phyloP scores from a whole-genome alignment of 2,797 vertebrate species.

The Tapirus indicus region DNA sequence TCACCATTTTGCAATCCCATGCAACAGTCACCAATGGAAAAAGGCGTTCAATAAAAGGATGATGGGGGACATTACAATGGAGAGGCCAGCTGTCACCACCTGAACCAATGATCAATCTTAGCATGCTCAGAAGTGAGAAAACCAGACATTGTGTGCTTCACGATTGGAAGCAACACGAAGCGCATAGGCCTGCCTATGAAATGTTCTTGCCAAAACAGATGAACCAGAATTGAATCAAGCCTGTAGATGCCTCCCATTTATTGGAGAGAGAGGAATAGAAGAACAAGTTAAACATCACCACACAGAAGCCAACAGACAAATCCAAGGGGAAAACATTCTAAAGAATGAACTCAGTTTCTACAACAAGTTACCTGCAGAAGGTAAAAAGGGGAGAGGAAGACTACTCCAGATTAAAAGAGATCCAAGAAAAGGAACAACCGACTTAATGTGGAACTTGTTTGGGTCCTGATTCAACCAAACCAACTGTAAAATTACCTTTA shows the following conservation, averaged over 20 bases:
- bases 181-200: not conserved
- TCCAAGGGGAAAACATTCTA: not conserved
- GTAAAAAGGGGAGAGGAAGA: not conserved
- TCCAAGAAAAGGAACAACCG: not conserved
- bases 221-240: not conserved
- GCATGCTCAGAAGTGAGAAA: not conserved
- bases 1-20: not conserved
- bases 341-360: not conserved
- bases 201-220: not conserved
- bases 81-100: not conserved
- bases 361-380: not conserved
- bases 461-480: not conserved
- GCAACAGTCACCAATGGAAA: not conserved
- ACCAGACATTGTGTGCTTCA: not conserved
- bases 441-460: not conserved
- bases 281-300: not conserved
- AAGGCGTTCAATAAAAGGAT: not conserved
- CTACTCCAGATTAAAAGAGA: not conserved
- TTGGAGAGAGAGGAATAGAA: not conserved
- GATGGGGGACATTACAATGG: not conserved
- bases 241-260: not conserved
- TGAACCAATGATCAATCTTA: not conserved
- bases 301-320: not conserved
- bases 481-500: not conserved
- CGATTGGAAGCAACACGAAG: not conserved